Base-by-base conservation (phyloP, 2,113 vertebrate species). In the Thunnus thynnus region DNA sequence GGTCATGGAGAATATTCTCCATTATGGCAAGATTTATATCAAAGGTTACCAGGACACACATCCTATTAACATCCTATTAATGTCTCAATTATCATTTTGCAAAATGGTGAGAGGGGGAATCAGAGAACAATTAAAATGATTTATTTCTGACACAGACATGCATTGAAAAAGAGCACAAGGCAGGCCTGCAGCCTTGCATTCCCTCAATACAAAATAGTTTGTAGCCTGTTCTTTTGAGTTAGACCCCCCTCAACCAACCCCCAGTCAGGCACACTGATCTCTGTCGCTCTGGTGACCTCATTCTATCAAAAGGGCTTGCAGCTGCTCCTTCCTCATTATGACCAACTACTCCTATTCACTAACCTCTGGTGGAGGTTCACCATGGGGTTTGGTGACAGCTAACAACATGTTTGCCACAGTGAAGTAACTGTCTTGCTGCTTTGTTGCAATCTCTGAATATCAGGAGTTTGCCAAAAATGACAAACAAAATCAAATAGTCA, bases 31-130 rank as follows among this genome's bases (percentile, higher is more conserved):
- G 87, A 95, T 94, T 94, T 93, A 95, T 94, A 90, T 91, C 92
- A 94, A 95, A 95, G 93, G 94, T 94, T 93, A 94, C 84, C 67
- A 46, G 91, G 94, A 94, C 92, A 90, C 90, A 79, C 78, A 87
- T 81, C 85, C 91, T 89, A 93, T 93, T 94, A 93, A 87, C 60
- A 83, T 83, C 89, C 90, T 90, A 94, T 94, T 93, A 93, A 93
- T 93, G 90, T 91, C 95, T 93, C 84, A 94, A 94, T 94, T 92
- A 93, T 94, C 79, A 83, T 89, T 91, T 90, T 65, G 84, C 75
- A 76, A 68, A 93, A 92, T 77, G 84, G 78, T 85, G 79, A 84
- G 69, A 84, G 78, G 54, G 85, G 83, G 79, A 83, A 92, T 92
- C 85, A 72, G 83, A 82, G 90, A 93, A 92, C 91, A 94, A 92